A percentile compares a stretch with the other conserved stretches of the same genome.
These are phyloP conservation scores for Fringilla coelebs DNA, from an alignment of 2,797 vertebrate genomes.

Conservation along the genomic window DNA sequence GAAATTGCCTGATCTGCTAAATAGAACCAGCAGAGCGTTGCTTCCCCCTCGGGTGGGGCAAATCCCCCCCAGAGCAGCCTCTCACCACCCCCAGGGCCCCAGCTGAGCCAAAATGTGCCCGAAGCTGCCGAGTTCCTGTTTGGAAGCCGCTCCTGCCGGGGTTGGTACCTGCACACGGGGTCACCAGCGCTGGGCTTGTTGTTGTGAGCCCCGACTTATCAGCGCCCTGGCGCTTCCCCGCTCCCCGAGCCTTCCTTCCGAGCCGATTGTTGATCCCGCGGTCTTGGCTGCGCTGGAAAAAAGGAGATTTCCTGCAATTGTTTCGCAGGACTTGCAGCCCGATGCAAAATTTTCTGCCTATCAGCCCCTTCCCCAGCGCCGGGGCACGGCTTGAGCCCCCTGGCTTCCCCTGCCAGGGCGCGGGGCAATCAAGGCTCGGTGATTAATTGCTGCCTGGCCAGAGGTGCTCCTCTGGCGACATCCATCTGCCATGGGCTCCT, in stretches of 20 bases:
- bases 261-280: slow-evolving; percentile 62
- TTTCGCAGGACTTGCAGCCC: slow-evolving; percentile 36
- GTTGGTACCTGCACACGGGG: not conserved
- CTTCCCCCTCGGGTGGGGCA: rapidly evolving
- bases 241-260: slow-evolving; percentile 72
- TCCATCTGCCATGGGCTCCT: not conserved
- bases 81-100: not conserved
- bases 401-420: slow-evolving; percentile 4
- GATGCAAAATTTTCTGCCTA: not conserved
- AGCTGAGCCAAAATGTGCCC: not conserved
- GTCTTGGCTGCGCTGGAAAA: slow-evolving; percentile 35
- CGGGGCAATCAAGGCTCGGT: not conserved
- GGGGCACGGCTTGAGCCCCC: not conserved
- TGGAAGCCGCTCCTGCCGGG: not conserved
- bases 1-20: not conserved
- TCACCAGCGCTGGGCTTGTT: not conserved
- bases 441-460: not conserved
- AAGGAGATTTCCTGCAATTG: slow-evolving; percentile 74
- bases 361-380: slow-evolving; percentile 1
- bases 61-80: not conserved
- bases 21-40: not conserved
- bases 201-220: slow-evolving; percentile 43
- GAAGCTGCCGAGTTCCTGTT: not conserved
- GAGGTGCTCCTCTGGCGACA: not conserved
- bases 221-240: slow-evolving; percentile 35